Evolutionary conservation across 1,140 invertebrate genomes (phyloP), one percentile per base, ranked within the genome.

Genomic region (Heterodera schachtii): DNA sequence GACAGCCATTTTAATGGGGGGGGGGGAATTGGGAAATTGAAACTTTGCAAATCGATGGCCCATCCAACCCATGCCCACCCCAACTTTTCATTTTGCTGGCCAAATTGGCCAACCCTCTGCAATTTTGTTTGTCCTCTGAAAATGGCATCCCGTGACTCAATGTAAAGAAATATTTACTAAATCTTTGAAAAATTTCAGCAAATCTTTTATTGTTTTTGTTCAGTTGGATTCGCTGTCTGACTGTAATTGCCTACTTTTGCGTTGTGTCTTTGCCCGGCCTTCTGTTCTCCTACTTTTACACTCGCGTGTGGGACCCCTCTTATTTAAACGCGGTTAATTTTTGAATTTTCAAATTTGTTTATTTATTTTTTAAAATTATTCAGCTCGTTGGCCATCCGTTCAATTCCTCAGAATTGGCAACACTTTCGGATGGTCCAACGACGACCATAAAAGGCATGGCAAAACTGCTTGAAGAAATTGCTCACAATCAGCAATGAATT

Each of bases 151-250:
- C 57, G 57, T 60, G 57, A 60, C 57, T 60, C 57, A 60, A 60
- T 60, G 57, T 60, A 60, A 60, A 60, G 57, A n/a, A n/a, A n/a
- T n/a, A n/a, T n/a, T n/a, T n/a, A n/a, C n/a, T n/a, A n/a, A n/a
- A n/a, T n/a, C n/a, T n/a, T n/a, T n/a, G n/a, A n/a, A n/a, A 60
- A 60, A 16, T 13, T 60, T 16, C 19, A 11, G 13, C 1, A 60
- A 60, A 16, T 49, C 47, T 49, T 60, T 60, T 11, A 13, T 1
- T 16, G 57, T 19, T 19, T 60, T 16, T 60, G 13, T 81, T 73
- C 80, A 81, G 80, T 43, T 81, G 80, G 80, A 75, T 81, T n/a
- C 80, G 80, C 31, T 77, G 73, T 46, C 57, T 81, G 75, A 81
- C 80, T 41, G 80, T 81, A 5, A 44, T 52, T 21, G 80, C 70